These are phyloP conservation scores for Oreocharis arfaki DNA, from an alignment of 2,113 vertebrate species.

Conservation along the genomic window DNA sequence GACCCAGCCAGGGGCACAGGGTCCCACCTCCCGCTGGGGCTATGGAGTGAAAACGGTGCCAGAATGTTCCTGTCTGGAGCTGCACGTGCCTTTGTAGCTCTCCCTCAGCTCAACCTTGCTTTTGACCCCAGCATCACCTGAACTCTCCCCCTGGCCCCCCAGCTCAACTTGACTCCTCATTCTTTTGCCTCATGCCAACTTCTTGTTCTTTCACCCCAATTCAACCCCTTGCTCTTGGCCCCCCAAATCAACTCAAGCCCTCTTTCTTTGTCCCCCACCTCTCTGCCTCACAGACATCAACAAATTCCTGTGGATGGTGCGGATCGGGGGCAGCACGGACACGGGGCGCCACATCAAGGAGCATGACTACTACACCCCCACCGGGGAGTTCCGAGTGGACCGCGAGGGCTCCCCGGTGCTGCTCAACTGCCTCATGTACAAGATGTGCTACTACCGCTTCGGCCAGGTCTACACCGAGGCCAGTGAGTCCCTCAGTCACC, in stretches of 20 bases:
- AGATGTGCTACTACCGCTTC: slow-evolving; percentile 99
- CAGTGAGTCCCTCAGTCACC: slow-evolving; percentile 79
- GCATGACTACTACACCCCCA: slow-evolving; percentile 97
- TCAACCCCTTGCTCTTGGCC: neutral
- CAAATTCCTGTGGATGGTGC: slow-evolving; percentile 99
- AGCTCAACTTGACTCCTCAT: neutral
- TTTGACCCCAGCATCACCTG: neutral
- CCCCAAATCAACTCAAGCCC: neutral
- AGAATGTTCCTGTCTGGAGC: neutral
- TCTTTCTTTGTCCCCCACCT: too few species aligned
- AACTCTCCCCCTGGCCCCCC: neutral
- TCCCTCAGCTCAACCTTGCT: accelerated
- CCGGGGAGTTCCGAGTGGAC: slow-evolving; percentile 95
- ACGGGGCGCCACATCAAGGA: slow-evolving; percentile 96
- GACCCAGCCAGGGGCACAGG: accelerated
- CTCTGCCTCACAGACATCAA: slow-evolving; percentile 82
- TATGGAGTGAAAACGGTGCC: accelerated
- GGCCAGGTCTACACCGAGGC: slow-evolving; percentile 99
- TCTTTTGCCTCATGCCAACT: neutral
- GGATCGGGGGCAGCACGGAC: slow-evolving; percentile 97
- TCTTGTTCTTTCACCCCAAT: neutral
- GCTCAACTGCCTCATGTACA: slow-evolving; percentile 99
- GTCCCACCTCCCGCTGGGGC: neutral
- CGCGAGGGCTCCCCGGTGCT: slow-evolving; percentile 94
- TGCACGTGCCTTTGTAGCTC: accelerated